Evolutionary conservation across 2,113 vertebrate genomes (phyloP), one percentile per base, ranked within the genome.

Genomic region (Istiophorus platypterus): DNA sequence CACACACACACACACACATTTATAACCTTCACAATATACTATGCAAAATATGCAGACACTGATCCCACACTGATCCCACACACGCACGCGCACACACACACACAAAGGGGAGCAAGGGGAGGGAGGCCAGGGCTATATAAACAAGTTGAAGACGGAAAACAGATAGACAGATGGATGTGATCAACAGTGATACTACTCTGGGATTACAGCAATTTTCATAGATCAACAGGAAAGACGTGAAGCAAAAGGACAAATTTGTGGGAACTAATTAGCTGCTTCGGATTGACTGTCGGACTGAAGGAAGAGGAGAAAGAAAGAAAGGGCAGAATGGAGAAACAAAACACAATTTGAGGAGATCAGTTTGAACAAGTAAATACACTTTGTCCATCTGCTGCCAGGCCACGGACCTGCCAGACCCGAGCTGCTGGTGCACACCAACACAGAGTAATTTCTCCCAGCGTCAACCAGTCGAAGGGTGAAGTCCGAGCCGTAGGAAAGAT

Each of bases 11-110:
- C 86, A 84, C 85, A 89, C 74, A 66, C 76, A 59, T 84, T 84
- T 75, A 73, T 86, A 91, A 92, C 93, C 94, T 95, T 92, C 90
- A 90, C 91, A 94, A 94, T 94, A 93, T 89, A 90, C 89, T 78
- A 94, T 94, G 94, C 92, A 87, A 92, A 91, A 91, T 91, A 92
- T 93, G 89, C 93, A 86, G 88, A 90, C 90, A 88, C 80, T 90
- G 85, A 92, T 89, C 91, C 86, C 89, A 86, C 87, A 78, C 81
- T 80, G 80, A 82, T n/a, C n/a, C n/a, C n/a, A n/a, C 85, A 81
- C 88, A 77, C 72, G 72, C 89, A 59, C 82, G 6, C 31, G 6
- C 31, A 34, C 31, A 34, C 31, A 34, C 31, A 34, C 31, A 34
- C 31, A 34, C 31, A 34, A 34, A 34, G 3, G 3, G 82, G 65